Base-by-base conservation (phyloP, 2,113 vertebrate genomes). In the Cyphomyrus plagiostoma region DNA sequence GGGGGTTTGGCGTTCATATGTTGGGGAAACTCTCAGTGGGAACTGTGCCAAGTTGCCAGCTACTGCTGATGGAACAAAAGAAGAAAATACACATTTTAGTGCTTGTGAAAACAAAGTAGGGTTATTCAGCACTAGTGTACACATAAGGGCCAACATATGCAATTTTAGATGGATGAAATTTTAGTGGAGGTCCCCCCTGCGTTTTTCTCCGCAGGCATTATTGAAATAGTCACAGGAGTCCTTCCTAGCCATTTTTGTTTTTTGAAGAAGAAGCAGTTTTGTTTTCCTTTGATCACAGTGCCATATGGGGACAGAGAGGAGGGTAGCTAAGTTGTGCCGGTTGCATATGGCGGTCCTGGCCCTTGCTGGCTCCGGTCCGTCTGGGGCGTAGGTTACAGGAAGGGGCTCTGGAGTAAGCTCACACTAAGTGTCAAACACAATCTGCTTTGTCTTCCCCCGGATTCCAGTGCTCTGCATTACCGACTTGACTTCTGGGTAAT, bases 381-480 rank as follows among this genome's bases (percentile, higher is more conserved):
- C 48, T 35, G n/a, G 19, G 19, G 30, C 6, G 4, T 26, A 56
- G 49, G 9, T 35, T 45, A 94, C 91, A 90, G 87, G 93, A 92
- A 89, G 19, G 35, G 91, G 90, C 88, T 90, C 23, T 87, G 90
- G 90, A 91, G 91, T 91, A 91, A 82, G 88, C 90, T 90, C 91
- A 91, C 89, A 45, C 87, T 45, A 45, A 26, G 39, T 91, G 90
- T 89, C 35, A 91, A 89, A 89, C n/a, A 45, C 56, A 56, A 66
- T 90, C 84, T 90, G 90, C 92, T 95, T 94, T 94, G 92, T 94
- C 91, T 94, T 92, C 91, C 93, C 91, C 23, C 84, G 1, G 48
- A 10, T n/a, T 35, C n/a, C 23, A 46, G 93, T 93, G 89, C 90
- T 39, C 93, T 92, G 80, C 21, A 91, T 82, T 93, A 90, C 94